Evolutionary conservation across 2,797 vertebrate species (phyloP), one percentile per base, ranked within the genome.

Genomic region (Myotis daubentonii): DNA sequence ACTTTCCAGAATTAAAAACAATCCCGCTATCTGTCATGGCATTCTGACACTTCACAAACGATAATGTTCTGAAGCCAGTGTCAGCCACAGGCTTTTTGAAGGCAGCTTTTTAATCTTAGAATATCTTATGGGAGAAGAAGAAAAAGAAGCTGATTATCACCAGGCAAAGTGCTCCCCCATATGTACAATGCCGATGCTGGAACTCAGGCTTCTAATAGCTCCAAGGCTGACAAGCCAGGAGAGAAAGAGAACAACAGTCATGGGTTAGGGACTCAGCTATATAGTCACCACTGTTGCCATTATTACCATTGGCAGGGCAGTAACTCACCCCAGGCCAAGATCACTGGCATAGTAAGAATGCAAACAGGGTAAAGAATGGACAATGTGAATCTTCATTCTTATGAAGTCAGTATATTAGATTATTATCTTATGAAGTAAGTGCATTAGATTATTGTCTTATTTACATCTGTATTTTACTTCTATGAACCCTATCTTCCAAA

Each of bases 401-500:
- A 85, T 55, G 70, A 92, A 90, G 28, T 62, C 92, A 62, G 47
- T 28, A 3, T 22, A 78, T 55, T 60, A 36, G 28, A 91, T 74
- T 79, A 65, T 74, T 82, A 74, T 72, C 41, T 75, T 80, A 53
- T 36, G 70, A 91, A 89, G 28, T 62, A 92, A 55, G 33, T 23
- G 3, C 22, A 70, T 60, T 57, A n/a, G 23, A 74, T 79, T 95
- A 91, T 76, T 79, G 68, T 76, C 36, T 78, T 89, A 65, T 41
- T 75, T 80, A 53, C 17, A 53, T 71, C 60, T 55, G 6, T 55
- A 44, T 70, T 83, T 84, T 80, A 83, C 44, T 70, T 62, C 30
- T 90, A 79, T 82, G 92, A 94, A 95, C 71, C 60, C 70, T 86
- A 75, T 30, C 72, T 86, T 94, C 28, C 22, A 95, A 90, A 89